These are phyloP conservation scores for Cydia pomonella DNA, from an alignment of 1,140 invertebrate species.

Conservation along the genomic window DNA sequence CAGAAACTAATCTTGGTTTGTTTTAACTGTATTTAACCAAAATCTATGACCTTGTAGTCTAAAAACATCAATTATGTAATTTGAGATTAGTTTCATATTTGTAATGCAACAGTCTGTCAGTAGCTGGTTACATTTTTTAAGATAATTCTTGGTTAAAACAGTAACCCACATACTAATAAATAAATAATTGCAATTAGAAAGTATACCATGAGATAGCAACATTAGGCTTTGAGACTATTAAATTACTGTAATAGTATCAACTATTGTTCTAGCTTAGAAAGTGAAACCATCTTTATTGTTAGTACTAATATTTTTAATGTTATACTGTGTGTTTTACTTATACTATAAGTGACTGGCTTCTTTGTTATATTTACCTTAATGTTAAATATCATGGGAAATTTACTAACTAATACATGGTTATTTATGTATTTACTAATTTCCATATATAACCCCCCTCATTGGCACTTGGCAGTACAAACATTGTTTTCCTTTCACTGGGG, in stretches of 20 bases:
- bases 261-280: constrained; percentile 5
- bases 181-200: not conserved
- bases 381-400: too few relatives aligned
- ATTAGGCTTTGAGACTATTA: not conserved
- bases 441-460: too few relatives aligned
- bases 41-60: constrained; percentile 38
- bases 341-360: not conserved
- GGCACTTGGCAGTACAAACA: too few relatives aligned
- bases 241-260: not conserved
- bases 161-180: not conserved
- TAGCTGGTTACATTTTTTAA: not conserved
- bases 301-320: not conserved
- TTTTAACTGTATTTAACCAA: not conserved
- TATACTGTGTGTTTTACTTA: too few relatives aligned
- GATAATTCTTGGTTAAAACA: not conserved
- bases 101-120: not conserved
- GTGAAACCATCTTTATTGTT: not conserved
- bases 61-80: constrained; percentile 43
- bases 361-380: not conserved
- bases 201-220: not conserved
- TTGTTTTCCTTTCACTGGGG: too few relatives aligned
- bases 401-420: too few relatives aligned
- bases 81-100: constrained; percentile 36
- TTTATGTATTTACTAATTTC: too few relatives aligned
- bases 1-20: not conserved